phyloP scores from a whole-genome alignment of 1,140 invertebrate species.

The Tigriopus japonicus region DNA sequence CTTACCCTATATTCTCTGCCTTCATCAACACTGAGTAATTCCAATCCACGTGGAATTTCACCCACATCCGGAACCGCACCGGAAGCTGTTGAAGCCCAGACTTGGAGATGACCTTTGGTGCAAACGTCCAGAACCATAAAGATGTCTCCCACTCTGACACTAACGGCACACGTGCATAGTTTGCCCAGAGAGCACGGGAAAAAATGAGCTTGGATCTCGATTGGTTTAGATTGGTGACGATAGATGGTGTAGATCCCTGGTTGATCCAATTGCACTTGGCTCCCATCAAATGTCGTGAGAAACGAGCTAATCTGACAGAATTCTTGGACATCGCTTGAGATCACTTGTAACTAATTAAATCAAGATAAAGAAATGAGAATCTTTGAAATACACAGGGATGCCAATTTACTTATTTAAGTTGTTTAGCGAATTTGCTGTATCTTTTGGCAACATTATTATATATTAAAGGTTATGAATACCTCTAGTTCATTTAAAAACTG shows the following conservation, averaged over 20 bases:
- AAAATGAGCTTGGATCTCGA: slow-evolving; percentile 2
- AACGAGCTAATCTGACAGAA: background rate
- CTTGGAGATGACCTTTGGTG: slow-evolving; percentile 3
- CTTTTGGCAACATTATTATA: too few relatives aligned
- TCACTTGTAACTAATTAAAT: background rate
- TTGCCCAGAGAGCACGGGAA: background rate
- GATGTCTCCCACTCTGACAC: background rate
- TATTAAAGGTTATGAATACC: too few relatives aligned
- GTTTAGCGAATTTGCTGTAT: too few relatives aligned
- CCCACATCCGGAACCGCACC: background rate
- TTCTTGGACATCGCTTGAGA: too few relatives aligned
- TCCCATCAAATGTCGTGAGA: background rate
- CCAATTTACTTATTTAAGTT: too few relatives aligned
- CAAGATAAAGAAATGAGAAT: too few relatives aligned
- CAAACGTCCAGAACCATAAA: slow-evolving; percentile 7
- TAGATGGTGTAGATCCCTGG: background rate
- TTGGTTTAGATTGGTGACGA: background rate
- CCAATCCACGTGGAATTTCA: slow-evolving; percentile 1
- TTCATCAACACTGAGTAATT: slow-evolving; percentile 2
- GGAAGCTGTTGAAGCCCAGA: background rate
- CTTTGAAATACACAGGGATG: too few relatives aligned
- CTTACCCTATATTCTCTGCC: background rate
- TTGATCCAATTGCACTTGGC: background rate
- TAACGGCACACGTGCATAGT: slow-evolving; percentile 4
- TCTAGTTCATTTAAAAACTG: too few relatives aligned